Evolutionary conservation across 2,888 invertebrate species (phyloP), one percentile per base, ranked within the genome.

Genomic region (Glomeris marginata): DNA sequence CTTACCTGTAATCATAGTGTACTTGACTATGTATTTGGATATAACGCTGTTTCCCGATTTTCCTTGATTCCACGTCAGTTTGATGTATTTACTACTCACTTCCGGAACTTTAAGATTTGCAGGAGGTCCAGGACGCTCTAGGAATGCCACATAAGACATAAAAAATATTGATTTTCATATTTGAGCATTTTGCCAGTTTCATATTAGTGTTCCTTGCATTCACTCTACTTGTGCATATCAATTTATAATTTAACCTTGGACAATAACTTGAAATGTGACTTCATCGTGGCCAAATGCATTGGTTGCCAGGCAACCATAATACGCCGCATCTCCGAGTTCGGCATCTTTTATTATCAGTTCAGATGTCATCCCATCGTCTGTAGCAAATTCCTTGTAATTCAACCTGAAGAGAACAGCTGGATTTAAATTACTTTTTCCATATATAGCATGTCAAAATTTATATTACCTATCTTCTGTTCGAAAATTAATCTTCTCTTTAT

Each of bases 401-500:
- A 47, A 41, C 40, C 47, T 47, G n/a, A 21, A 20, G 28, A 5
- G 28, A 18, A 44, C n/a, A n/a, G n/a, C n/a, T n/a, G n/a, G n/a
- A n/a, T n/a, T 28, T 28, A 3, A 28, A 28, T 28, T 28, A 28
- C 28, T 28, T 28, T 8, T 28, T 8, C 4, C 3, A 28, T 3
- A 8, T 28, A 28, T 28, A 28, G 4, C 8, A 28, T 5, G 3
- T 28, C 28, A 28, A 28, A 28, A 36, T 37, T 16, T 15, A 16
- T 5, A 52, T 50, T 50, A 52, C 52, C 45, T 41, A 10, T 46
- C 41, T 43, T 52, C 52, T 15, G 45, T 21, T 38, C 45, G 41
- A 37, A 52, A 37, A 47, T 52, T 52, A 21, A 52, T 52, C 37
- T 50, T 50, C 22, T 52, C 52, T 20, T 58, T 56, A 41, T 58